Evolutionary conservation across 2,113 vertebrate genomes (phyloP).

Genomic region (Anolis sagrei): DNA sequence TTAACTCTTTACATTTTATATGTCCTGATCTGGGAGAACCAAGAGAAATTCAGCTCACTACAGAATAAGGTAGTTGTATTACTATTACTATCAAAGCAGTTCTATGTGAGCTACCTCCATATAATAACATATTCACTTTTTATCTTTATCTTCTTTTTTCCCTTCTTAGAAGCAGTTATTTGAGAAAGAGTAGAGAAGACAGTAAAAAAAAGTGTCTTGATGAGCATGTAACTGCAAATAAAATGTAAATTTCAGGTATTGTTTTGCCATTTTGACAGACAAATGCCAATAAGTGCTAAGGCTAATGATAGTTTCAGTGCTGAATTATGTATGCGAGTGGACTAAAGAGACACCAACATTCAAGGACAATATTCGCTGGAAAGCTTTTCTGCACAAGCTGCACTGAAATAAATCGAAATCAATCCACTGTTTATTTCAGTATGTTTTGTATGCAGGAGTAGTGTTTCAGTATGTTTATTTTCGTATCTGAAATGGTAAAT

Average conservation of each 20-base stretch:
- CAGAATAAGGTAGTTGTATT: background rate
- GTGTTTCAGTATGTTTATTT: background rate
- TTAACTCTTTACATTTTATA: slow-evolving; percentile 32
- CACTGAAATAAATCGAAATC: background rate
- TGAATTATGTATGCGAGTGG: background rate
- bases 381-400: background rate
- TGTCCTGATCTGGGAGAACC: background rate
- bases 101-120: background rate
- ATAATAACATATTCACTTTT: background rate
- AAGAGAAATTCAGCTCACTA: background rate
- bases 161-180: background rate
- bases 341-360: background rate
- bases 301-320: background rate
- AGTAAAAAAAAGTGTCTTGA: background rate
- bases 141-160: background rate
- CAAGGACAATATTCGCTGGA: background rate
- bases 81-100: background rate
- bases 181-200: background rate
- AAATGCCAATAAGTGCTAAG: background rate
- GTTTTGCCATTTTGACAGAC: background rate
- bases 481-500: background rate
- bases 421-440: background rate
- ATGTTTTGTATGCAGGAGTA: background rate
- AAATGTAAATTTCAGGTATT: background rate
- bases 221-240: background rate